These are phyloP conservation scores for Heliocidaris tuberculata DNA, from an alignment of 35 echinoderm and acorn worm genomes.

Conservation along the genomic window DNA sequence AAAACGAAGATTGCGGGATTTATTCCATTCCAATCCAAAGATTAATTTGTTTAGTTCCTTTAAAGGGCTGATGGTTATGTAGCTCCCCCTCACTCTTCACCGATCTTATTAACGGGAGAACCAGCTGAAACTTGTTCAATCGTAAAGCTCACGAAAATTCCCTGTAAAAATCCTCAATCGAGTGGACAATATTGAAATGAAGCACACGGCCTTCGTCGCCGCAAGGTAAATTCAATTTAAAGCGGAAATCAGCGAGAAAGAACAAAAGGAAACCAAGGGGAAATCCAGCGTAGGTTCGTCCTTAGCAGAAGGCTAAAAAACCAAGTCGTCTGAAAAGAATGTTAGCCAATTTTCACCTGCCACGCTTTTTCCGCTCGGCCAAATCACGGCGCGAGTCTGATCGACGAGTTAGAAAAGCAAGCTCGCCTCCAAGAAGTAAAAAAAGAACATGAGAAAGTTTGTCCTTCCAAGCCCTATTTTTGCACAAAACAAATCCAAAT, in stretches of 20 bases:
- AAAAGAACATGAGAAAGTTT: background rate
- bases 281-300: background rate
- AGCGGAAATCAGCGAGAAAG: background rate
- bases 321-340: background rate
- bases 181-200: slow-evolving; percentile 12
- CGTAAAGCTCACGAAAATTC: slow-evolving; percentile 5
- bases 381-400: background rate
- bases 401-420: background rate
- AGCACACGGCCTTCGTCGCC: background rate
- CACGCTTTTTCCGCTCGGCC: background rate
- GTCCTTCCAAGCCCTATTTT: background rate
- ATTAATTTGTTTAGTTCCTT: background rate
- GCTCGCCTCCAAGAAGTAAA: background rate
- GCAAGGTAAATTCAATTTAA: background rate
- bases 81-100: background rate
- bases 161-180: slow-evolving; percentile 16
- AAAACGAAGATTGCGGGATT: background rate
- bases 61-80: background rate
- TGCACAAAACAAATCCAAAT: background rate
- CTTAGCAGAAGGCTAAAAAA: background rate
- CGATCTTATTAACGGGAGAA: background rate
- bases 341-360: slow-evolving; percentile 1
- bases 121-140: background rate
- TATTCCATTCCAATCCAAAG: background rate
- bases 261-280: background rate